Percentiles rank a stretch among this genome's conserved stretches.
These are phyloP conservation scores for Siphonodentalium dalli DNA, from an alignment of 2,888 invertebrate species.

Conservation along the genomic window DNA sequence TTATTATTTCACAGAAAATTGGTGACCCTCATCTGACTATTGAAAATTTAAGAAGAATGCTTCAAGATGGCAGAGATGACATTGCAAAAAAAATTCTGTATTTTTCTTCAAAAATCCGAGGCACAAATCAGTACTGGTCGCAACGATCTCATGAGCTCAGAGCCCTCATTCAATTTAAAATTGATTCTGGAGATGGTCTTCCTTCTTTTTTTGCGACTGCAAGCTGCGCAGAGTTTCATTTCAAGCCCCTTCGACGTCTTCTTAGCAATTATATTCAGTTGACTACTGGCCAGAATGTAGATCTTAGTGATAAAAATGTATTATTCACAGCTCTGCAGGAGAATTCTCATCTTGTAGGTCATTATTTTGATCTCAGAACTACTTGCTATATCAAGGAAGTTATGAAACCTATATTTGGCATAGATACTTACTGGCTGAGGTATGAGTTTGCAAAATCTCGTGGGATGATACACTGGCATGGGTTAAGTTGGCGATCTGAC, in stretches of 20 bases:
- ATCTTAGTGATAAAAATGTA: background rate
- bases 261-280: slow-evolving; percentile 6
- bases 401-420: slow-evolving; percentile 26
- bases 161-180: slow-evolving; percentile 30
- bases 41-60: slow-evolving; percentile 4
- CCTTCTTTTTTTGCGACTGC: slow-evolving; percentile 25
- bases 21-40: slow-evolving; percentile 9
- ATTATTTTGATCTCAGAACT: slow-evolving; percentile 30
- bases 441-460: slow-evolving; percentile 28
- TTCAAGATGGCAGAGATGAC: slow-evolving; percentile 8
- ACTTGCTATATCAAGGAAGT: slow-evolving; percentile 21
- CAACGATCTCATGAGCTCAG: slow-evolving; percentile 26
- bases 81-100: slow-evolving; percentile 19
- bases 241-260: slow-evolving; percentile 14
- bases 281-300: slow-evolving; percentile 2
- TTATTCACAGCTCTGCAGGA: slow-evolving; percentile 18
- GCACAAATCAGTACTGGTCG: slow-evolving; percentile 28
- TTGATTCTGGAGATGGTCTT: slow-evolving; percentile 28
- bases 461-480: slow-evolving; percentile 33
- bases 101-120: slow-evolving; percentile 23
- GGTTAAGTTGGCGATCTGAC: slow-evolving; percentile 28
- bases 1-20: slow-evolving; percentile 16
- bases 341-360: slow-evolving; percentile 24
- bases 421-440: slow-evolving; percentile 31
- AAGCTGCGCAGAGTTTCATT: slow-evolving; percentile 24